phyloP scores from a whole-genome alignment of 2,113 vertebrate genomes.

The chimpanzee (Pan troglodytes) region NHGRI_mPanTro3-v2.1_pri NC_072403.2:28382001-28382500 shows the following conservation, averaged over 20 bases:
- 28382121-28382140: not conserved
- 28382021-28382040: not conserved
- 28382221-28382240: not conserved
- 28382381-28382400: not conserved
- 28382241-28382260: not conserved
- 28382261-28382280: not conserved
- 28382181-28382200: not conserved
- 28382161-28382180: not conserved
- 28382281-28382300: not conserved
- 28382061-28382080: not conserved
- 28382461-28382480: not conserved
- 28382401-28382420: not conserved
- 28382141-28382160: not conserved
- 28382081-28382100: not conserved
- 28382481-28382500: not conserved
- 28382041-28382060: not conserved
- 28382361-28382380: not conserved
- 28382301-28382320: not conserved
- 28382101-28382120: not conserved
- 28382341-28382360: not conserved
- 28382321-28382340: not conserved
- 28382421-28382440: not conserved
- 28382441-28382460: not conserved
- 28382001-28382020: not conserved
- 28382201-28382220: not conserved